phyloP scores from a whole-genome alignment of 2,888 invertebrate genomes.

The Xylocampa areola region DNA sequence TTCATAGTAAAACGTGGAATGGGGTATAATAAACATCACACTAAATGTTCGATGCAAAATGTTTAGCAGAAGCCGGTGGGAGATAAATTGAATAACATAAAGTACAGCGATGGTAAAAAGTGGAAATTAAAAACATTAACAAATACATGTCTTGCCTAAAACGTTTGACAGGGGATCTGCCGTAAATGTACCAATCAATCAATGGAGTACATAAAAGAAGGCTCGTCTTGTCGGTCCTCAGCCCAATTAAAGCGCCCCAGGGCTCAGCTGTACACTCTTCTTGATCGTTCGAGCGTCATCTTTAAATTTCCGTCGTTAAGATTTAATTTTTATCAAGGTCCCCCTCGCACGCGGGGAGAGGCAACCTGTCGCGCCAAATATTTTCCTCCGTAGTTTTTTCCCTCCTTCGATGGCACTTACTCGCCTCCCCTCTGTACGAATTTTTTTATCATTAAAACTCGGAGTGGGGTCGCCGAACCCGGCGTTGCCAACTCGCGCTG shows the following conservation, averaged over 20 bases:
- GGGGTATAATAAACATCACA: conserved; percentile 62
- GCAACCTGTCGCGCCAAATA: conserved; percentile 90
- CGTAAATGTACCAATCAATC: conserved; percentile 74
- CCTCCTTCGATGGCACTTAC: conserved; percentile 89
- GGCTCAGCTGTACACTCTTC: conserved; percentile 89
- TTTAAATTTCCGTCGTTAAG: conserved; percentile 90
- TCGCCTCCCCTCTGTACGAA: conserved; percentile 87
- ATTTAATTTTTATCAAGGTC: conserved; percentile 89
- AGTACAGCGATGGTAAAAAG: conserved; percentile 39
- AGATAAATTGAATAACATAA: conserved; percentile 34
- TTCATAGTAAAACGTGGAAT: conserved; percentile 65
- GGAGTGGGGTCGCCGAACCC: conserved; percentile 88
- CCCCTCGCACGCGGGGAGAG: conserved; percentile 69
- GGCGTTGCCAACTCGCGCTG: conserved; percentile 85
- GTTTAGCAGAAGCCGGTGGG: conserved; percentile 25
- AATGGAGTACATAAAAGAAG: conserved; percentile 64
- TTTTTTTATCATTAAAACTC: conserved; percentile 90
- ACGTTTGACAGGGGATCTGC: conserved; percentile 60
- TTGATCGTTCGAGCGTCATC: conserved; percentile 90
- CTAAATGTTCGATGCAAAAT: conserved; percentile 59
- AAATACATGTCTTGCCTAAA: conserved; percentile 59
- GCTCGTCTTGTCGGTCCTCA: conserved; percentile 75
- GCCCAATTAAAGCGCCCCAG: conserved; percentile 87
- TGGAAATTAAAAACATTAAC: conserved; percentile 55
- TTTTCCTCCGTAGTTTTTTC: conserved; percentile 90